Conservation (phyloP, 2,888 invertebrate genomes). For the Diarsia rubi region DNA sequence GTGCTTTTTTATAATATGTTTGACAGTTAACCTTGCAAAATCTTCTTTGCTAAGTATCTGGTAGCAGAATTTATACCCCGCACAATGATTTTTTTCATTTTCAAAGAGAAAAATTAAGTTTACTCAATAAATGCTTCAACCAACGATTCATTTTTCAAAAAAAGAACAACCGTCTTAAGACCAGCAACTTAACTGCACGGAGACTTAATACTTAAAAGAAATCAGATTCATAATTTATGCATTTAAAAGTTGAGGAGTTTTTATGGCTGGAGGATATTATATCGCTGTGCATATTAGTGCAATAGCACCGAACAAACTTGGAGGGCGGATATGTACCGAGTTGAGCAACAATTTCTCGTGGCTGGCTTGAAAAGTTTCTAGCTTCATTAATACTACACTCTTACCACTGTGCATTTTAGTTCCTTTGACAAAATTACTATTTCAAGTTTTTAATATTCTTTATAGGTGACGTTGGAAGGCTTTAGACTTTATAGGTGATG, state of each 20-base stretch:
- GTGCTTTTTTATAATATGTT: conserved; percentile 41
- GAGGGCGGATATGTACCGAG: conserved; percentile 65
- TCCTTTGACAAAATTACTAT: conserved; percentile 49
- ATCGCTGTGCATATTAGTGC: conserved; percentile 57
- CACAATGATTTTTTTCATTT: conserved; percentile 1
- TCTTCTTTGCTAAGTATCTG: conserved; percentile 5
- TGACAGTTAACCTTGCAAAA: conserved; percentile 16
- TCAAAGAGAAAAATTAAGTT: not conserved
- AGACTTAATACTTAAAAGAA: conserved; percentile 27
- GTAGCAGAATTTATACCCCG: not conserved
- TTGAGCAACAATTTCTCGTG: conserved; percentile 69
- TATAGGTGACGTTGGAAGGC: conserved; percentile 10
- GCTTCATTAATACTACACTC: conserved; percentile 69
- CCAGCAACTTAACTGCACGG: conserved; percentile 4
- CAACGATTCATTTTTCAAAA: not conserved
- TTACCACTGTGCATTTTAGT: conserved; percentile 56
- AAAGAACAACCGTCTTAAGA: conserved; percentile 9
- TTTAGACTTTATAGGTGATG: too few species aligned
- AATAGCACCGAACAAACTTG: conserved; percentile 64
- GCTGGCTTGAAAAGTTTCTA: conserved; percentile 69
- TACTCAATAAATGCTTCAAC: conserved; percentile 16
- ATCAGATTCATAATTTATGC: conserved; percentile 51
- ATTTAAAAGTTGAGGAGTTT: conserved; percentile 56
- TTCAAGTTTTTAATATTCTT: conserved; percentile 44
- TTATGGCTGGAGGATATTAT: conserved; percentile 47